These are phyloP conservation scores for Drosophila heteroneura DNA, from an alignment of 2,888 invertebrate species.

Conservation along the genomic window DNA sequence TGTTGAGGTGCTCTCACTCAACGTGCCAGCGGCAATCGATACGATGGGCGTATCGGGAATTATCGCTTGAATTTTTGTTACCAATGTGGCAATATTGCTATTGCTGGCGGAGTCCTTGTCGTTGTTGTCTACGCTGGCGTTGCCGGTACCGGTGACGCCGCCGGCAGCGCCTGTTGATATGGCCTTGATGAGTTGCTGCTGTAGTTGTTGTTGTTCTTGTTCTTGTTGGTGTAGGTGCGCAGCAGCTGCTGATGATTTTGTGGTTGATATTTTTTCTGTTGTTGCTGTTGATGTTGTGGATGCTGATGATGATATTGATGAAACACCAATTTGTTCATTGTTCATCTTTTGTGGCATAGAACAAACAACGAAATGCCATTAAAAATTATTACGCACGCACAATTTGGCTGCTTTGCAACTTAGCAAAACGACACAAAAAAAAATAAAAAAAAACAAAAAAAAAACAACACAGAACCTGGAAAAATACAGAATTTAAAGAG, in stretches of 20 bases:
- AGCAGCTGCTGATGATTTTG: slow-evolving; percentile 15
- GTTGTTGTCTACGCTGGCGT: slow-evolving; percentile 3
- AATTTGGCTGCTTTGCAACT: slow-evolving; percentile 17
- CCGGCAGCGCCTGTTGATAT: slow-evolving; percentile 62
- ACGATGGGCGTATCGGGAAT: slow-evolving; percentile 83
- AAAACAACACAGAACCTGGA: slow-evolving; percentile 11
- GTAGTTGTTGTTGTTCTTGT: slow-evolving; percentile 27
- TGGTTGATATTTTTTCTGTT: slow-evolving; percentile 16
- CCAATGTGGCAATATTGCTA: slow-evolving; percentile 52
- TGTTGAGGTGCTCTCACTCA: slow-evolving; percentile 82
- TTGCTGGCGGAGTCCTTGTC: slow-evolving; percentile 6
- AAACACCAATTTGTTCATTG: slow-evolving; percentile 81
- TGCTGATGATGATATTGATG: slow-evolving; percentile 60
- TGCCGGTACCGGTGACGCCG: slow-evolving; percentile 36
- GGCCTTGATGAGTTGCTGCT: slow-evolving; percentile 55
- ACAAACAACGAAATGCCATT: slow-evolving; percentile 73
- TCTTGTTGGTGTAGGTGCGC: slow-evolving; percentile 18
- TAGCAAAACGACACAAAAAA: slow-evolving; percentile 16
- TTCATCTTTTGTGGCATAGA: slow-evolving; percentile 75
- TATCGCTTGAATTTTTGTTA: slow-evolving; percentile 72
- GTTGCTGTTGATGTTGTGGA: slow-evolving; percentile 36
- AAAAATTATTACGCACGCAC: slow-evolving; percentile 44
- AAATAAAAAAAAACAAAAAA: background rate
- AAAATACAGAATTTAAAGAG: slow-evolving; percentile 14
- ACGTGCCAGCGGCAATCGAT: slow-evolving; percentile 81